Percentiles rank a stretch among this genome's conserved stretches.
Evolutionary conservation across 2,113 vertebrate genomes (phyloP).

Genomic region (Heliornis fulica): DNA sequence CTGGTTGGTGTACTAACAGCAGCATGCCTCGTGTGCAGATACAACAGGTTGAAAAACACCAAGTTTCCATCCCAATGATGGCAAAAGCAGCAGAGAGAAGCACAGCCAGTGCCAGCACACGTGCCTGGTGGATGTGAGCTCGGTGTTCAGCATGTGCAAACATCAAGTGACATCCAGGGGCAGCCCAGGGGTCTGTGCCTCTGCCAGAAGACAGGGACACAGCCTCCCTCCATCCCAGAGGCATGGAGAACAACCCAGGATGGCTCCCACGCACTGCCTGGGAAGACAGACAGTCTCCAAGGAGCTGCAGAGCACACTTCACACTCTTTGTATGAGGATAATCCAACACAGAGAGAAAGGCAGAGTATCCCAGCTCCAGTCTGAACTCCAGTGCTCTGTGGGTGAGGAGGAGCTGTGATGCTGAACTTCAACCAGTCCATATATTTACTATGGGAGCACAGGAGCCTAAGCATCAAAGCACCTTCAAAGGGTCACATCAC

Average conservation of each 20-base stretch:
- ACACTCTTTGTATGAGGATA: not conserved
- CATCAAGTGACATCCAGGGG: not conserved
- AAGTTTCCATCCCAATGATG: not conserved
- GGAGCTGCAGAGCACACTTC: not conserved
- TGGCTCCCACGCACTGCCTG: rapidly evolving
- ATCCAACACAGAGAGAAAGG: not conserved
- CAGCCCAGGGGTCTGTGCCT: not conserved
- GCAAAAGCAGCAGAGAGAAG: not conserved
- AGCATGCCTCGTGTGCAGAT: not conserved
- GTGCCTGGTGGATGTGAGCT: not conserved
- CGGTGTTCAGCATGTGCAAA: not conserved
- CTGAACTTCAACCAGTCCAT: not conserved
- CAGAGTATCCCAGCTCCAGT: not conserved
- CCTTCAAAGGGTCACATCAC: rapidly evolving
- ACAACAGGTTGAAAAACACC: not conserved
- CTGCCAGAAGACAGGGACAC: not conserved
- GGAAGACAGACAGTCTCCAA: rapidly evolving
- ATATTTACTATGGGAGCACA: too few relatives aligned
- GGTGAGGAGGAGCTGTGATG: rapidly evolving
- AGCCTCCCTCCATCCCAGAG: not conserved
- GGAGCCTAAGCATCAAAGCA: too few relatives aligned
- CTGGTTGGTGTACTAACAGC: not conserved
- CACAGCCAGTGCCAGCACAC: not conserved
- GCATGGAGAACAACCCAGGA: not conserved
- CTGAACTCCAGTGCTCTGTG: not conserved